phyloP scores from a whole-genome alignment of 2,888 invertebrate species.

The Drosophila yooni region DNA sequence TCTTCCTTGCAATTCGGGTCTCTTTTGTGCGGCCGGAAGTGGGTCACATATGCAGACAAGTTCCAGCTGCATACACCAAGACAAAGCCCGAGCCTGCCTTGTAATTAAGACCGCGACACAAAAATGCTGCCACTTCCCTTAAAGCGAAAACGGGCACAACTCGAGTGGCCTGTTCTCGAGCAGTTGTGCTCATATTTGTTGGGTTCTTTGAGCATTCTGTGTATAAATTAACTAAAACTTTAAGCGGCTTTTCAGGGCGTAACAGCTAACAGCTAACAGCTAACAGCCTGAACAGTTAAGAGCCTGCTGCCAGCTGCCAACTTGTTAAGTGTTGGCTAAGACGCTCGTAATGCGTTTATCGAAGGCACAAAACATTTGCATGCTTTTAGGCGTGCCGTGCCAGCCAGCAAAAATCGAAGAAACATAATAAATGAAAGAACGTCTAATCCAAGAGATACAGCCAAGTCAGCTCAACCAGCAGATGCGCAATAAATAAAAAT shows the following conservation, averaged over 20 bases:
- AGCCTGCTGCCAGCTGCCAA: conserved; percentile 14
- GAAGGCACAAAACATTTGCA: conserved; percentile 32
- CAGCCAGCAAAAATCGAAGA: not conserved
- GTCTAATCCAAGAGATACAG: conserved; percentile 5
- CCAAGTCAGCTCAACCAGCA: not conserved
- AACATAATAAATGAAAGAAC: not conserved
- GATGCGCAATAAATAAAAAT: not conserved
- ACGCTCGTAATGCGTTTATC: conserved; percentile 53
- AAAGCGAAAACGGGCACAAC: conserved; percentile 58
- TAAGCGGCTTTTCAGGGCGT: conserved; percentile 41
- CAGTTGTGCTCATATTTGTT: conserved; percentile 35
- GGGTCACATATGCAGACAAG: conserved; percentile 72
- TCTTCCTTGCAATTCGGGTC: conserved; percentile 61
- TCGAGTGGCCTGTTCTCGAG: conserved; percentile 52
- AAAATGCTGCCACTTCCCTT: conserved; percentile 11
- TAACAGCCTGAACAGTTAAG: conserved; percentile 13
- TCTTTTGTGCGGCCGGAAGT: conserved; percentile 76
- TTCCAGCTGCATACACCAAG: conserved; percentile 48
- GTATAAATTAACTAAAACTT: conserved; percentile 55
- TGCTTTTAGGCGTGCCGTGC: conserved; percentile 20
- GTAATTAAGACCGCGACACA: conserved; percentile 72
- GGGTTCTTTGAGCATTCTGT: conserved; percentile 9
- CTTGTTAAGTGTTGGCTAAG: conserved; percentile 46
- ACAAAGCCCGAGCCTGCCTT: conserved; percentile 59
- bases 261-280: conserved; percentile 5